Conservation (phyloP, 2,888 invertebrate genomes). For the Pimpla rufipes region DNA sequence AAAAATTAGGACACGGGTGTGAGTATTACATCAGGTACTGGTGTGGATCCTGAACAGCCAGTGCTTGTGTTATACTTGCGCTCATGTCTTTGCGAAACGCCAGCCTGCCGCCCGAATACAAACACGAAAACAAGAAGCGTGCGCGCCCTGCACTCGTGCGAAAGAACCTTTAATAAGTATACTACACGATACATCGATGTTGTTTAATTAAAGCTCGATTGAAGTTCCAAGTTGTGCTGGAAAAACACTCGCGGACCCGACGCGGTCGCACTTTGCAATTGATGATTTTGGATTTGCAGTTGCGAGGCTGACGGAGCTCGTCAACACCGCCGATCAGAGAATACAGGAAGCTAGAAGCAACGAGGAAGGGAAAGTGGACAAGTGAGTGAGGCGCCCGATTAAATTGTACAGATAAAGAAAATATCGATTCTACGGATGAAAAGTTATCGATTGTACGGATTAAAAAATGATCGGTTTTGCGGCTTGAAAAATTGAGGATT, state of each 20-base stretch:
- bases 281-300: conserved; percentile 87
- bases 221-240: background rate
- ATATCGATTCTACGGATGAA: too few species aligned
- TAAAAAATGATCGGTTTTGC: too few species aligned
- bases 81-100: conserved; percentile 84
- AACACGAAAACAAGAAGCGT: conserved; percentile 59
- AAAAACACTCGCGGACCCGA: background rate
- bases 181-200: conserved; percentile 53
- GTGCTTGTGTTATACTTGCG: conserved; percentile 98
- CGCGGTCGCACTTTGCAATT: background rate
- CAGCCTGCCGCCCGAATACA: conserved; percentile 78
- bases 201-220: conserved; percentile 26
- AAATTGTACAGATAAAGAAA: too few species aligned
- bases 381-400: conserved; percentile 85
- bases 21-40: conserved; percentile 99
- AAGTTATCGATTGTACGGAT: too few species aligned
- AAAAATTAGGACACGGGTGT: conserved; percentile 88
- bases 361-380: conserved; percentile 94
- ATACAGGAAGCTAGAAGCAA: conserved; percentile 89
- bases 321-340: conserved; percentile 90
- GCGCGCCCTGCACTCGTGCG: conserved; percentile 37
- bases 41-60: conserved; percentile 89
- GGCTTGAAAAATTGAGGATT: too few species aligned
- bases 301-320: conserved; percentile 90
- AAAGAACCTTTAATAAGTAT: conserved; percentile 51